Conservation (phyloP, 2,888 invertebrate species). For the Rotaria sp. region DNA sequence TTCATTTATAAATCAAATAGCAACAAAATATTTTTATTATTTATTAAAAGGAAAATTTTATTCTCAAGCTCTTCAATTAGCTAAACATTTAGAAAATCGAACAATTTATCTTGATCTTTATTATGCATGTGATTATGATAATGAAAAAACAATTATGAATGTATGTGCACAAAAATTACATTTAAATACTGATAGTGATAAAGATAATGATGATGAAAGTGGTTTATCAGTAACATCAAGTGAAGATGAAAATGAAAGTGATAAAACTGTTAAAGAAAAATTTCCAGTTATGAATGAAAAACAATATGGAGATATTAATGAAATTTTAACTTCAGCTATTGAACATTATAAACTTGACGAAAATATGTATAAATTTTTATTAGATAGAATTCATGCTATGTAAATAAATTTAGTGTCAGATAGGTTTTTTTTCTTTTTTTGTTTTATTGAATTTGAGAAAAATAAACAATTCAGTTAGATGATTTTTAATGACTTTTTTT, state of each 20-base stretch:
- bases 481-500: not conserved
- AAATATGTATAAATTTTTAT: not conserved
- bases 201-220: conserved; percentile 1
- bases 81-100: not conserved
- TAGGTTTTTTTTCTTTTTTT: not conserved
- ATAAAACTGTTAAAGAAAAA: not conserved
- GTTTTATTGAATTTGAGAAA: not conserved
- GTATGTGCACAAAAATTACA: not conserved
- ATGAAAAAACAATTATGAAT: not conserved
- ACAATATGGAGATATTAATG: conserved; percentile 14
- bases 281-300: not conserved
- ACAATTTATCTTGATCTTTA: not conserved
- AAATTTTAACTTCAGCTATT: conserved; percentile 5
- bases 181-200: not conserved
- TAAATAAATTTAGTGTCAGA: not conserved
- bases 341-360: conserved; percentile 20
- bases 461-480: not conserved
- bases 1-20: conserved; percentile 13
- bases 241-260: not conserved
- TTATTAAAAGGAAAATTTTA: not conserved
- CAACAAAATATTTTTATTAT: conserved; percentile 1
- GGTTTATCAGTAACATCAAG: conserved; percentile 8
- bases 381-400: not conserved
- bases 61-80: not conserved
- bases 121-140: conserved; percentile 15